Base-by-base conservation (phyloP, 2,113 vertebrate genomes). In the Typhlomys cinereus region DNA sequence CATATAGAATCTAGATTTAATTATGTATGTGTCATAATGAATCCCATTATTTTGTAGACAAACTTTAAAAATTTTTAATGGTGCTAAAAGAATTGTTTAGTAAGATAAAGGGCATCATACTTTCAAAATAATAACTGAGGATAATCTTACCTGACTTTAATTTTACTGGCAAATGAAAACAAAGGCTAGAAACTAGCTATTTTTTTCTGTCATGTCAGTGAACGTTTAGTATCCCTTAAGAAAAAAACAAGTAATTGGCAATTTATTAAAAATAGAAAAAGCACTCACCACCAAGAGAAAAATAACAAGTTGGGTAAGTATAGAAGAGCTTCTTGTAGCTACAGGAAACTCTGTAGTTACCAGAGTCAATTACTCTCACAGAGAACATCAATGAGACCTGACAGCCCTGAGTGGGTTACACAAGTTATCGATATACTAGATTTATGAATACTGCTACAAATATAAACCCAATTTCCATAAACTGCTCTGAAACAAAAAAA, bases 201-300 rank as follows among this genome's bases (percentile, higher is more conserved):
- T 39, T 66, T 80, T 96, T 88, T 69, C 23, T 23, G 27, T 54
- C 17, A 48, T 80, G 79, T 92, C 36, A 81, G 64, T 29, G 61
- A 94, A 86, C 66, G 90, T n/a, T 7, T 71, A 59, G 62, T 76
- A 87, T 74, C 71, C 44, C 21, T 64, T 67, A 54, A 93, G 90
- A 86, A 93, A 84, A 48, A 93, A 84, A 48, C 75, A 69, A 79
- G 66, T 91, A 95, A 93, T 12, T 86, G 83, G 73, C 70, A 95
- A 84, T 59, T 84, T 93, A 91, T 48, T 94, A 79, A 94, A 88
- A 94, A 89, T 1, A 84, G 83, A 80, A 93, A 82, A 85, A 59
- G 76, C 61, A 92, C 62, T 36, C 50, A 71, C 12, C 52, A 62
- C 15, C 25, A 52, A 85, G 23, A 29, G 70, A 88, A 93, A 83